Evolutionary conservation across 1,140 invertebrate genomes (phyloP).

Genomic region (Dolichoris vasculosae): DNA sequence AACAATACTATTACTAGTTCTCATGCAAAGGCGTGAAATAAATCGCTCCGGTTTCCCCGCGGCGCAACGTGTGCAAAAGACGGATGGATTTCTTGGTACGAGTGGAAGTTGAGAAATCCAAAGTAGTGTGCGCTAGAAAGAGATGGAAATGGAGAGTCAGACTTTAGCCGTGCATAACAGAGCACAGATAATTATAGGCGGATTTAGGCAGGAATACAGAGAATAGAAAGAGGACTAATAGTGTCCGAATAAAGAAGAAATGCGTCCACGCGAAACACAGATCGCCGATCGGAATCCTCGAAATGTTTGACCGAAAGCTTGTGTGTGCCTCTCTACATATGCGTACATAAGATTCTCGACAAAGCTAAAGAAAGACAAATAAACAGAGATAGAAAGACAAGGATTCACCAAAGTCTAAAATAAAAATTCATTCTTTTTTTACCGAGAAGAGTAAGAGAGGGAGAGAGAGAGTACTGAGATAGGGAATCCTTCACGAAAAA

Average conservation of each 20-base stretch:
- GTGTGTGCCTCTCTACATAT: too few relatives aligned
- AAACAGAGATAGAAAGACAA: constrained; percentile 39
- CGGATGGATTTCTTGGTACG: constrained; percentile 40
- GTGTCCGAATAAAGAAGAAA: background rate
- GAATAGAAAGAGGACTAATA: constrained; percentile 15
- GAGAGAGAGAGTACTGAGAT: background rate
- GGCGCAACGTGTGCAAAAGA: constrained; percentile 53
- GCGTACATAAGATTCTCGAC: background rate
- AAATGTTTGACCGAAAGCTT: constrained; percentile 56
- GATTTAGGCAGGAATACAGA: background rate
- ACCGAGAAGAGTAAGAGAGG: background rate
- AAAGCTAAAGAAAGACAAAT: constrained; percentile 53
- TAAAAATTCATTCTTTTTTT: constrained; percentile 71
- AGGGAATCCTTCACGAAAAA: constrained; percentile 37
- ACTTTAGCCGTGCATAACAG: constrained; percentile 6
- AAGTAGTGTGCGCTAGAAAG: constrained; percentile 7
- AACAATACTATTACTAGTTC: constrained; percentile 52
- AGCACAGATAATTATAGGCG: constrained; percentile 38
- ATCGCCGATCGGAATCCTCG: constrained; percentile 63
- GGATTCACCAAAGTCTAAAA: constrained; percentile 54
- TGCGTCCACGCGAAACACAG: background rate
- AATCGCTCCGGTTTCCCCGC: constrained; percentile 48
- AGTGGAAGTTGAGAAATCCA: constrained; percentile 35
- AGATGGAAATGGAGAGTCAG: constrained; percentile 42
- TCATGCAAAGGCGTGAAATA: constrained; percentile 41